These are phyloP conservation scores for Agrenia bidenticulata DNA, from an alignment of 2,888 invertebrate genomes.

Conservation along the genomic window DNA sequence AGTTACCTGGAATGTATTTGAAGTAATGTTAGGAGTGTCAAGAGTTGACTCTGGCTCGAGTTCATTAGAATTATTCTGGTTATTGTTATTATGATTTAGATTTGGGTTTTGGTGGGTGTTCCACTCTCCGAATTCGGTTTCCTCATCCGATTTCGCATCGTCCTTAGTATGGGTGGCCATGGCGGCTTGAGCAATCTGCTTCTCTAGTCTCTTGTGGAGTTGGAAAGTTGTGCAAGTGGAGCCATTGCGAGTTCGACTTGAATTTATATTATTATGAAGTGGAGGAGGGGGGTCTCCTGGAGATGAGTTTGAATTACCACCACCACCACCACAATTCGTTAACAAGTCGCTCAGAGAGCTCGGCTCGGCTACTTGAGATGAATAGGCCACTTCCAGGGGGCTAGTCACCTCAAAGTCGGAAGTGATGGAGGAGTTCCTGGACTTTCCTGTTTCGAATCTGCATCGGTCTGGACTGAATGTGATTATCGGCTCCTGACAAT, in stretches of 20 bases:
- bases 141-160: neutral
- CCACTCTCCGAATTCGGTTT: constrained; percentile 15
- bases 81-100: too few species aligned
- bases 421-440: neutral
- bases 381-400: neutral
- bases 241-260: constrained; percentile 6
- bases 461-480: constrained; percentile 48
- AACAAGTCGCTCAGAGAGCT: neutral
- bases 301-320: neutral
- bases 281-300: neutral
- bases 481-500: constrained; percentile 43
- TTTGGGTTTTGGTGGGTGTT: neutral
- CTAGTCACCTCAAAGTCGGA: neutral
- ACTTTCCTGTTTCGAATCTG: constrained; percentile 36
- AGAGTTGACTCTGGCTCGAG: too few species aligned
- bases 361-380: neutral
- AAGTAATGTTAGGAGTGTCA: too few species aligned
- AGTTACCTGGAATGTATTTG: too few species aligned
- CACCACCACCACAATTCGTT: neutral
- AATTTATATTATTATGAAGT: constrained; percentile 11
- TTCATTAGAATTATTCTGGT: too few species aligned
- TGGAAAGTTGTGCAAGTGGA: constrained; percentile 24
- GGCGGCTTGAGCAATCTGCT: constrained; percentile 45
- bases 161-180: neutral
- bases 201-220: constrained; percentile 45